Evolutionary conservation across 2,797 vertebrate genomes (phyloP), one percentile per base, ranked within the genome.

Genomic region (Margarornis squamiger): DNA sequence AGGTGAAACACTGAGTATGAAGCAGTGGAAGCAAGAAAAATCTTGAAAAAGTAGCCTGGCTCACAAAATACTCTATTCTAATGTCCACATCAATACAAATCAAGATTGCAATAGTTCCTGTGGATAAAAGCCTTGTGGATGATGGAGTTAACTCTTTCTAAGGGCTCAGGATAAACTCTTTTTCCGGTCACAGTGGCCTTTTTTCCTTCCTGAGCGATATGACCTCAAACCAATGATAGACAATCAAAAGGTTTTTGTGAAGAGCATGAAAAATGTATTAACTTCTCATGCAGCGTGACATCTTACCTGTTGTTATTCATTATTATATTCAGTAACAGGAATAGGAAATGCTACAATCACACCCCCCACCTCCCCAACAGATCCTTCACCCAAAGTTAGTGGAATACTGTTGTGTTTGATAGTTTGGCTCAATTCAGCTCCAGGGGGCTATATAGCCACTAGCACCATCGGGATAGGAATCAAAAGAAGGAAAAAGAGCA

Each of bases 221-320:
- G 22, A 83, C n/a, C 62, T 94, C 62, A 78, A 51, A 93, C 61
- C 30, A 80, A n/a, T 7, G 17, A 18, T 59, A 87, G 49, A 54
- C 12, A 80, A 62, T 77, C 21, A 72, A 61, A 89, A 86, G 46
- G 16, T 23, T 91, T 92, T 72, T 91, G 51, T 61, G 72, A 88
- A 88, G 36, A 92, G 29, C 51, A 80, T 48, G 61, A 92, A 92
- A 92, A 83, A 88, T 81, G 3, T 32, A 86, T 80, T 68, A 95
- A 68, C 36, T 91, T 75, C 54, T 75, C 34, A 77, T 48, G 36
- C 46, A 88, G 48, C 39, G 34, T 66, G 32, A 84, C 54, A 81
- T 21, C 55, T 80, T 71, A 78, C 48, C 73, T 86, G 80, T 43
- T 91, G 78, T 58, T 90, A 80, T 29, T 83, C 72, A 58, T 82